Evolutionary conservation across 2,888 invertebrate species (phyloP).

Genomic region (Byasa hedistus): DNA sequence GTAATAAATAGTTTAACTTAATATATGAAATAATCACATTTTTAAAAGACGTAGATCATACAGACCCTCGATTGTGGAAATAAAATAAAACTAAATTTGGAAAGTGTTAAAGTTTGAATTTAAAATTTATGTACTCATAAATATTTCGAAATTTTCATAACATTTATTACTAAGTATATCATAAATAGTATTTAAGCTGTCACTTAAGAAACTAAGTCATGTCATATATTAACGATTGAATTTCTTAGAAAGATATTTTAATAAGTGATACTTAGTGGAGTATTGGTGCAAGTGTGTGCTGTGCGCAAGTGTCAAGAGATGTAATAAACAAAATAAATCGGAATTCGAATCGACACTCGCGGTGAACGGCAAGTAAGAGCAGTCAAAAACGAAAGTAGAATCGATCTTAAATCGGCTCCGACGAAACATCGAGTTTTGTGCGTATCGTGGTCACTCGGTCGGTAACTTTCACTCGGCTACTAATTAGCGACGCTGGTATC

Average conservation of each 20-base stretch:
- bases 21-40: no score
- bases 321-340: constrained; percentile 56
- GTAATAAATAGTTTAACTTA: no score
- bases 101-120: no score
- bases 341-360: constrained; percentile 49
- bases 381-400: constrained; percentile 79
- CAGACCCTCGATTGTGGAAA: no score
- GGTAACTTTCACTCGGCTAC: constrained; percentile 71
- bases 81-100: no score
- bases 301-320: constrained; percentile 33
- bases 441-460: constrained; percentile 77
- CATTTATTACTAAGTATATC: no score
- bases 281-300: constrained; percentile 29
- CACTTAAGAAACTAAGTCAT: neutral
- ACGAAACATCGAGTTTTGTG: constrained; percentile 67
- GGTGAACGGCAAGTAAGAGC: constrained; percentile 71
- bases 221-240: neutral
- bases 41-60: no score
- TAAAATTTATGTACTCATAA: no score
- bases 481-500: constrained; percentile 72
- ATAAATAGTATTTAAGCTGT: neutral
- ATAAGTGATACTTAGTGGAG: neutral
- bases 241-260: neutral
- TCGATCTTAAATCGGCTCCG: constrained; percentile 74
- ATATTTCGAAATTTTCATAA: no score